phyloP scores from a whole-genome alignment of 2,888 invertebrate species.

The Drosophila anomelani region DNA sequence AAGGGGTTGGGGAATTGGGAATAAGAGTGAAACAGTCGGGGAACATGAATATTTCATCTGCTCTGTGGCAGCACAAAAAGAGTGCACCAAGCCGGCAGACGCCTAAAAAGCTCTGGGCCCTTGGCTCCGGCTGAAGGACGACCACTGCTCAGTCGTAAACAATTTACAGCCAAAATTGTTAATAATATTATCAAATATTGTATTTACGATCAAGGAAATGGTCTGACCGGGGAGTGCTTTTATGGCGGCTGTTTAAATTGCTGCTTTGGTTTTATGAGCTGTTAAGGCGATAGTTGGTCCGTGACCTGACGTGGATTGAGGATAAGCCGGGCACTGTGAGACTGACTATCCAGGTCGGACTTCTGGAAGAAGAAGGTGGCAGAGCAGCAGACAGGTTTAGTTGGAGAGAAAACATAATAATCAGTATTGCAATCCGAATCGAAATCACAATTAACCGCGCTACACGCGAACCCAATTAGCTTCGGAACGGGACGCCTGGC shows the following conservation, averaged over 20 bases:
- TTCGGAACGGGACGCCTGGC: conserved; percentile 5
- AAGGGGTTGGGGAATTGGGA: conserved; percentile 34
- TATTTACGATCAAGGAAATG: conserved; percentile 75
- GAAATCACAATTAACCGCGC: conserved; percentile 47
- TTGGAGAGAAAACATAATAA: conserved; percentile 23
- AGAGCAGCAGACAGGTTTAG: background rate
- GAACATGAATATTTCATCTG: conserved; percentile 75
- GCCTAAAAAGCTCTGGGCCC: conserved; percentile 64
- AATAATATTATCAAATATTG: conserved; percentile 81
- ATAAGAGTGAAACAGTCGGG: conserved; percentile 36
- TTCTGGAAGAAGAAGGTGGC: too few species aligned
- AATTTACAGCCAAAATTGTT: conserved; percentile 79
- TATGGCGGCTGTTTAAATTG: conserved; percentile 73
- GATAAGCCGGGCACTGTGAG: conserved; percentile 24
- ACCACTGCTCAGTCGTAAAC: conserved; percentile 67
- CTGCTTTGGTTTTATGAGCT: conserved; percentile 79
- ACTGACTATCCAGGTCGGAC: background rate
- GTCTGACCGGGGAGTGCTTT: conserved; percentile 46
- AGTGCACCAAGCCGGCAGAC: conserved; percentile 59
- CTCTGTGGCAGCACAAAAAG: conserved; percentile 57
- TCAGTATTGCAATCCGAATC: conserved; percentile 15
- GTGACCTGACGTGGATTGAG: conserved; percentile 29
- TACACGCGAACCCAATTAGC: conserved; percentile 46
- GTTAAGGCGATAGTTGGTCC: conserved; percentile 70
- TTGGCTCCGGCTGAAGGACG: conserved; percentile 21